These are phyloP conservation scores for Phthorimaea operculella DNA, from an alignment of 1,140 invertebrate species.

Conservation along the genomic window DNA sequence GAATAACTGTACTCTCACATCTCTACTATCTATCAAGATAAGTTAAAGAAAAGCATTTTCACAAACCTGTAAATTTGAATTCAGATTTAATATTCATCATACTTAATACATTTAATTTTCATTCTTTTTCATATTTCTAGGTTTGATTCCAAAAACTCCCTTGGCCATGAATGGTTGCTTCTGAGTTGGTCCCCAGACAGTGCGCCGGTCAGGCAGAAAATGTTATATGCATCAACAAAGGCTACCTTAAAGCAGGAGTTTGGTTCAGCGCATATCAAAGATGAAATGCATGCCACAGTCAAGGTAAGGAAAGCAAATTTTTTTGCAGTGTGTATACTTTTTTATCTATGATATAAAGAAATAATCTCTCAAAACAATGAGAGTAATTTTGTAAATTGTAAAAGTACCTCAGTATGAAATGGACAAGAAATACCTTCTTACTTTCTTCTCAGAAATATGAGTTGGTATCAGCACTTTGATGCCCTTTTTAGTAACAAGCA, in stretches of 20 bases:
- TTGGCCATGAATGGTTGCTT: slow-evolving; percentile 93
- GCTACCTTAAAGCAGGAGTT: slow-evolving; percentile 98
- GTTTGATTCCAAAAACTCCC: slow-evolving; percentile 81
- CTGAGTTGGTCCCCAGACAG: slow-evolving; percentile 95
- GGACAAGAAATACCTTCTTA: too few relatives aligned
- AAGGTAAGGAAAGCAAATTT: slow-evolving; percentile 65
- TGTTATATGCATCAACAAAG: slow-evolving; percentile 99
- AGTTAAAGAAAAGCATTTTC: too few relatives aligned
- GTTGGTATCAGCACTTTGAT: too few relatives aligned
- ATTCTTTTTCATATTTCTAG: slow-evolving; percentile 53
- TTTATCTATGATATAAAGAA: slow-evolving; percentile 12
- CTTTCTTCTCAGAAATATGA: too few relatives aligned
- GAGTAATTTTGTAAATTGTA: too few relatives aligned
- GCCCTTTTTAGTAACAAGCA: too few relatives aligned
- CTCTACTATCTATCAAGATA: too few relatives aligned
- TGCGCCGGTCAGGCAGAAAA: slow-evolving; percentile 92
- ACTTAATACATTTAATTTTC: too few relatives aligned
- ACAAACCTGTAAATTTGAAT: not conserved
- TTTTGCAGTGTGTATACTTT: slow-evolving; percentile 29
- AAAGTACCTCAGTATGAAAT: too few relatives aligned
- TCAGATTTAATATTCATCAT: not conserved
- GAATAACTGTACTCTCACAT: too few relatives aligned
- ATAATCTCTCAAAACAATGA: too few relatives aligned
- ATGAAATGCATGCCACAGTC: slow-evolving; percentile 89
- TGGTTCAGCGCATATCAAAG: slow-evolving; percentile 92